Conservation (phyloP, 2,797 vertebrate species). For the Trematomus bernacchii region DNA sequence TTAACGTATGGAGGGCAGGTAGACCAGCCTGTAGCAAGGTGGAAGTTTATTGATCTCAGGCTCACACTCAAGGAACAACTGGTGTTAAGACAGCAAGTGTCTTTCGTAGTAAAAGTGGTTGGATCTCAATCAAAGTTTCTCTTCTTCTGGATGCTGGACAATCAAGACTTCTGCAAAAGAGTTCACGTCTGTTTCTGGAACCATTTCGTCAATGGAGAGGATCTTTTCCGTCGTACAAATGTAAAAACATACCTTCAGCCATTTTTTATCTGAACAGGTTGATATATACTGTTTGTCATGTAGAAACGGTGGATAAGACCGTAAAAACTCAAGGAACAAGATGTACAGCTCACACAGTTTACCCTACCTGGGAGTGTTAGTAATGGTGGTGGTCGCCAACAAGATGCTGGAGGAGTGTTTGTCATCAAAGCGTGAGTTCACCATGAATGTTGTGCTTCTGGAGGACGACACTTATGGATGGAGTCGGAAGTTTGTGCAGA, state of each 20-base stretch:
- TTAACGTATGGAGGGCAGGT: conserved; percentile 75
- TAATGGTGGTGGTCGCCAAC: conserved; percentile 36
- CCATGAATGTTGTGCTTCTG: conserved; percentile 91
- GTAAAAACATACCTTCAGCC: conserved; percentile 13
- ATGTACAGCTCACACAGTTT: conserved; percentile 56
- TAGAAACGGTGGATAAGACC: conserved; percentile 44
- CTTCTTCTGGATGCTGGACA: conserved; percentile 26
- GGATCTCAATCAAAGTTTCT: not conserved
- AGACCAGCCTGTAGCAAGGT: conserved; percentile 41
- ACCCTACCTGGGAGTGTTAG: conserved; percentile 58
- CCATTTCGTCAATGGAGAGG: not conserved
- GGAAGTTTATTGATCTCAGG: conserved; percentile 51
- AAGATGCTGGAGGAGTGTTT: conserved; percentile 71
- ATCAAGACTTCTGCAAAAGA: conserved; percentile 37
- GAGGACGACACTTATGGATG: conserved; percentile 86
- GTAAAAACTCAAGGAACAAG: conserved; percentile 20
- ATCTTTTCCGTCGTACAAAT: conserved; percentile 14
- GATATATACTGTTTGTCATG: conserved; percentile 48
- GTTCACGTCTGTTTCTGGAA: conserved; percentile 42
- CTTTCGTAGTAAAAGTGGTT: not conserved
- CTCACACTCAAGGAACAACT: conserved; percentile 26
- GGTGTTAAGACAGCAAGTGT: not conserved
- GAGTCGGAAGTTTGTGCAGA: conserved; percentile 72
- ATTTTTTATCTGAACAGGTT: conserved; percentile 1
- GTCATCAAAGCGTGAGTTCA: conserved; percentile 37